These are phyloP conservation scores for Potamarius usumacintae DNA, from an alignment of 2,113 vertebrate genomes.

Conservation along the genomic window DNA sequence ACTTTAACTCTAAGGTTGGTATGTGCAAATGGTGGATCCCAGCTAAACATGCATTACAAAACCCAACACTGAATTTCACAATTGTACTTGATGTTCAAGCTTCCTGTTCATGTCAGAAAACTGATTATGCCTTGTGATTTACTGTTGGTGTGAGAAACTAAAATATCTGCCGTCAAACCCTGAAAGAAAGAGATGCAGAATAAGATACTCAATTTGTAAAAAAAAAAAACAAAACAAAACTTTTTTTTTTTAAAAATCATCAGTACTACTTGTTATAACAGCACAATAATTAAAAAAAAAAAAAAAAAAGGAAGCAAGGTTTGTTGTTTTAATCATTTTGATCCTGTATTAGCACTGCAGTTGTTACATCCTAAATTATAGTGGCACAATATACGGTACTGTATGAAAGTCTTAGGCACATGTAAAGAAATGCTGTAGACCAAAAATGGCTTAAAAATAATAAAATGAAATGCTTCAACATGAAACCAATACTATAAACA, in stretches of 20 bases:
- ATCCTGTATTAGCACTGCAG: background rate
- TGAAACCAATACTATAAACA: no score
- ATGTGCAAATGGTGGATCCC: background rate
- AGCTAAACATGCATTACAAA: background rate
- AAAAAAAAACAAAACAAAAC: background rate
- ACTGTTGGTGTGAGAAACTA: background rate
- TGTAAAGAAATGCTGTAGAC: no score
- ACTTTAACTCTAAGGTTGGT: background rate
- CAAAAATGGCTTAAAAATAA: no score
- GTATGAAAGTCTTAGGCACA: no score
- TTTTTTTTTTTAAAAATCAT: background rate
- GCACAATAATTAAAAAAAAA: background rate
- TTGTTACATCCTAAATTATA: no score
- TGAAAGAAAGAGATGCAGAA: background rate
- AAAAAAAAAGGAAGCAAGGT: no score
- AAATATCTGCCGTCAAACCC: background rate
- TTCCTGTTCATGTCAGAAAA: background rate
- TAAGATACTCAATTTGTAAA: background rate
- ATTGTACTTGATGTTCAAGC: no score
- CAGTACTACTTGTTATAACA: background rate
- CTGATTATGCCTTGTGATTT: background rate
- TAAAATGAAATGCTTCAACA: no score
- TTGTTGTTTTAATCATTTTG: background rate
- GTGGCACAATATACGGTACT: no score
- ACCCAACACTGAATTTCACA: no score